These are phyloP conservation scores for Sebastes vulpes DNA, from an alignment of 2,797 vertebrate species.

Conservation along the genomic window DNA sequence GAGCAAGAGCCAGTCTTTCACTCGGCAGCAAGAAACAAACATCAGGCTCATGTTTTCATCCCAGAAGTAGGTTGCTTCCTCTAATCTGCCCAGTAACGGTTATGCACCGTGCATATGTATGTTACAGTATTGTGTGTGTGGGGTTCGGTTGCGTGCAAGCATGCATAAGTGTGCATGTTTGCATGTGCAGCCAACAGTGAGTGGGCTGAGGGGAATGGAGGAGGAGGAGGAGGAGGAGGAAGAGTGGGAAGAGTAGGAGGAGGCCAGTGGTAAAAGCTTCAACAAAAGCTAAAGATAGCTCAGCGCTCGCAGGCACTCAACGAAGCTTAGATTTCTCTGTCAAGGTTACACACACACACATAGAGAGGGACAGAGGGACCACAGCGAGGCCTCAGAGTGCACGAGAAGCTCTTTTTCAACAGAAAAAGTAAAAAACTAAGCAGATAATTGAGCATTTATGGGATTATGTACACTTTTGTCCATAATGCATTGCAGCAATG, in stretches of 20 bases:
- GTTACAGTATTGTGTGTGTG: conserved; percentile 24
- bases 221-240: conserved; percentile 32
- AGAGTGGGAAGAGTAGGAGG: conserved; percentile 60
- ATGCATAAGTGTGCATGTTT: conserved; percentile 73
- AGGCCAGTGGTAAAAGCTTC: conserved; percentile 80
- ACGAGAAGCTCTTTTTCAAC: conserved; percentile 1
- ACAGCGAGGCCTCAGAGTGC: conserved; percentile 21
- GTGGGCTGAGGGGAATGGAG: conserved; percentile 68
- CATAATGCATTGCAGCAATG: not conserved
- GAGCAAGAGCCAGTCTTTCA: conserved; percentile 64
- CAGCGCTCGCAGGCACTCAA: conserved; percentile 79
- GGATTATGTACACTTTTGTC: not conserved
- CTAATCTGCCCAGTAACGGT: conserved; percentile 87
- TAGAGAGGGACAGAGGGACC: conserved; percentile 5
- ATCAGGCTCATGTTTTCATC: conserved; percentile 60
- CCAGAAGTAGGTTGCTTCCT: conserved; percentile 80
- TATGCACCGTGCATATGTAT: conserved; percentile 50
- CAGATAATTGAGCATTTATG: not conserved
- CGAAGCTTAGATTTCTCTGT: conserved; percentile 75
- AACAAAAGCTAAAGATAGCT: conserved; percentile 87
- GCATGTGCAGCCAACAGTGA: conserved; percentile 77
- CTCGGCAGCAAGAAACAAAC: conserved; percentile 68
- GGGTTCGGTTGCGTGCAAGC: conserved; percentile 58
- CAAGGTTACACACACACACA: conserved; percentile 77
- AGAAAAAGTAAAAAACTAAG: conserved; percentile 18